phyloP scores from a whole-genome alignment of 2,888 invertebrate genomes.

The Drosophila lutescens region DNA sequence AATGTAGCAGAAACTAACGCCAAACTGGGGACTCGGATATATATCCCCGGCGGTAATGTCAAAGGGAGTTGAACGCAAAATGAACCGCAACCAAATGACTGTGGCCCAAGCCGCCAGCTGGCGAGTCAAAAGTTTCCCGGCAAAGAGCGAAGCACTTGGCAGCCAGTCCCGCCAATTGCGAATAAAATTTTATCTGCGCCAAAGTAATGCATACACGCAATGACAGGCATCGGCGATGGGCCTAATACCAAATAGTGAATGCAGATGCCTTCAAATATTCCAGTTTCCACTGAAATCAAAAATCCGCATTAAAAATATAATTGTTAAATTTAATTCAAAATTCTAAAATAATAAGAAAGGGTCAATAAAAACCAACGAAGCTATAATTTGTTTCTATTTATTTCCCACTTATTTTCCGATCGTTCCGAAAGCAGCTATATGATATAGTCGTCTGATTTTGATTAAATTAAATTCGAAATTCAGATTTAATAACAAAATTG shows the following conservation, averaged over 20 bases:
- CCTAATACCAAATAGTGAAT: conserved; percentile 21
- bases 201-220: conserved; percentile 26
- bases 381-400: no score
- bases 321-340: no score
- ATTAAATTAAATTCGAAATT: no score
- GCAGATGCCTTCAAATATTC: neutral
- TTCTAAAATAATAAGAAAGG: no score
- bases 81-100: conserved; percentile 54
- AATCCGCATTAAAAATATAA: no score
- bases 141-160: neutral
- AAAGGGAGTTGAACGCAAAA: conserved; percentile 53
- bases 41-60: conserved; percentile 8
- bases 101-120: conserved; percentile 54
- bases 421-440: no score
- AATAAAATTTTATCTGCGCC: conserved; percentile 61
- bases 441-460: no score
- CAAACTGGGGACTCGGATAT: conserved; percentile 9
- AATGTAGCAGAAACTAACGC: conserved; percentile 67
- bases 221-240: conserved; percentile 4
- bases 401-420: no score
- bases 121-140: conserved; percentile 38
- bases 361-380: no score
- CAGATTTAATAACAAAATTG: no score
- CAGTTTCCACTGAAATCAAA: no score
- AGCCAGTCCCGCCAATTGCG: conserved; percentile 36